A percentile compares a stretch with the other conserved stretches of the same genome.
These are phyloP conservation scores for Orycteropus afer DNA, from an alignment of 2,113 vertebrate species.

Conservation along the genomic window DNA sequence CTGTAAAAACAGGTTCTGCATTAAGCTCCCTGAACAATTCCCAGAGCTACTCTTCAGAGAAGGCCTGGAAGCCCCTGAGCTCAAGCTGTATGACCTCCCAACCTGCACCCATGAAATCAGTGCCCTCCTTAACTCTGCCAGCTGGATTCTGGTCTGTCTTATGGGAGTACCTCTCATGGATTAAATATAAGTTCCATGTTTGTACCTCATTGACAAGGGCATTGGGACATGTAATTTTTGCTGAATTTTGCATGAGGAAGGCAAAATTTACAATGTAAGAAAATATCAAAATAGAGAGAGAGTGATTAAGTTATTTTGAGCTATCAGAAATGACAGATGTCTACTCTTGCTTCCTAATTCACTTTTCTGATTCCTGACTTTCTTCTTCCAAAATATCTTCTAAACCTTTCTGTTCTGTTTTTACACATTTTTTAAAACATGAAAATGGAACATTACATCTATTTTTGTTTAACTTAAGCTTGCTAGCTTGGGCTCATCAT, in stretches of 20 bases:
- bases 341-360: not conserved
- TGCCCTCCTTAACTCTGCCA: not conserved
- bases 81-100: no score
- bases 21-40: not conserved
- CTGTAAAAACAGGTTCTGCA: not conserved
- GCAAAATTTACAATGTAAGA: not conserved
- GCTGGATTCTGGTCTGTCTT: not conserved
- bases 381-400: not conserved
- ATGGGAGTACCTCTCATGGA: not conserved
- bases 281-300: not conserved
- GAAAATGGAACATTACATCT: not conserved
- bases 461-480: not conserved
- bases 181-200: not conserved
- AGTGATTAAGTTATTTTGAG: not conserved
- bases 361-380: not conserved
- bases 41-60: not conserved
- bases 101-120: not conserved
- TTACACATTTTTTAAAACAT: not conserved
- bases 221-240: not conserved
- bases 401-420: not conserved
- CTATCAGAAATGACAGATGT: conserved; percentile 6
- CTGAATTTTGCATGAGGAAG: not conserved
- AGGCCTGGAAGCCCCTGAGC: not conserved
- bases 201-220: not conserved
- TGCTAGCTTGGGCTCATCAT: not conserved